These are phyloP conservation scores for Epizoanthus stellaris DNA, from an alignment of 92 coral and sea anemone species.

Conservation along the genomic window DNA sequence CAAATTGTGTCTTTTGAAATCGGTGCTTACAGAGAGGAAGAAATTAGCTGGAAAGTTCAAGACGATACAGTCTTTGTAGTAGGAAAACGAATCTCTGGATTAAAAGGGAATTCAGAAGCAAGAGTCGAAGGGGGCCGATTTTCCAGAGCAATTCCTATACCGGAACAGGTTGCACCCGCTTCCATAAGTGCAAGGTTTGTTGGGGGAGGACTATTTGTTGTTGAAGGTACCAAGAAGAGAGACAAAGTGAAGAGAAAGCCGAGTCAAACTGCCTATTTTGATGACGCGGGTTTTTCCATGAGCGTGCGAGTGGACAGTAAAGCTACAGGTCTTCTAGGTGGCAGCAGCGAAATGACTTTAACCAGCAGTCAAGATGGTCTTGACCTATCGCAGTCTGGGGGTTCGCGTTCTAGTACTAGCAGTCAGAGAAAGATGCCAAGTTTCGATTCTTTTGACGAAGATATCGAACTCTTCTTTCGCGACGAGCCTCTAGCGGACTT, in stretches of 20 bases:
- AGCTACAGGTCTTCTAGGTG: neutral
- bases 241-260: neutral
- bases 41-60: slow-evolving; percentile 35
- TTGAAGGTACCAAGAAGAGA: slow-evolving; percentile 30
- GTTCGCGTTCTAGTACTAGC: neutral
- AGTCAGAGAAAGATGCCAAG: slow-evolving; percentile 18
- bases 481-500: slow-evolving; percentile 32
- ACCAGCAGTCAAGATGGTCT: neutral
- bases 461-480: slow-evolving; percentile 36
- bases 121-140: slow-evolving; percentile 30
- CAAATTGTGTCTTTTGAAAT: slow-evolving; percentile 41
- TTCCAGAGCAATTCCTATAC: slow-evolving; percentile 36
- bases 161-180: slow-evolving; percentile 26
- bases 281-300: slow-evolving; percentile 32
- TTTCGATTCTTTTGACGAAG: slow-evolving; percentile 41
- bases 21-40: slow-evolving; percentile 38
- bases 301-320: slow-evolving; percentile 16
- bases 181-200: slow-evolving; percentile 37
- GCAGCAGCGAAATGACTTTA: neutral
- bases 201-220: slow-evolving; percentile 28
- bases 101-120: neutral
- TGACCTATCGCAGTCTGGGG: neutral
- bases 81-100: slow-evolving; percentile 4
- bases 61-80: slow-evolving; percentile 23
- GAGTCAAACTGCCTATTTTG: slow-evolving; percentile 41